A percentile compares a stretch with the other conserved stretches of the same genome.
These are phyloP conservation scores for Limnothrissa miodon DNA, from an alignment of 2,113 vertebrate genomes.

Conservation along the genomic window DNA sequence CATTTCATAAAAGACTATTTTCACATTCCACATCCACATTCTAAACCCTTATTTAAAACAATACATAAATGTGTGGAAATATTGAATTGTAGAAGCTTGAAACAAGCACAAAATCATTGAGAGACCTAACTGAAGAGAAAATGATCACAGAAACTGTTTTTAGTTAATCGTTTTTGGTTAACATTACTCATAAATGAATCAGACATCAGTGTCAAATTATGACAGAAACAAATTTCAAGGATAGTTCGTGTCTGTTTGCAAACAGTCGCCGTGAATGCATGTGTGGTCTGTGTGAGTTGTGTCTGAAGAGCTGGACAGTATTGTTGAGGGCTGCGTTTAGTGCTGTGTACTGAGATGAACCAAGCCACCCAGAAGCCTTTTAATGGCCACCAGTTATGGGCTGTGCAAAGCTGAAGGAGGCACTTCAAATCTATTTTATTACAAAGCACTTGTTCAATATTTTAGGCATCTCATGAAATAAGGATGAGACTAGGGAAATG, in stretches of 20 bases:
- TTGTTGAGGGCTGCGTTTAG: background rate
- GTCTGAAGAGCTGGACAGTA: background rate
- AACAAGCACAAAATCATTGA: background rate
- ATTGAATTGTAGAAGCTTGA: background rate
- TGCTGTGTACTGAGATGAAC: background rate
- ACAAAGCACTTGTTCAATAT: conserved; percentile 43
- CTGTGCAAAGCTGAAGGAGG: background rate
- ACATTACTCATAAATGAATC: too few relatives aligned
- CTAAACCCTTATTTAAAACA: background rate
- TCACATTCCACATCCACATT: background rate
- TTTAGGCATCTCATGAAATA: conserved; percentile 42
- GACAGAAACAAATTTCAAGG: too few relatives aligned
- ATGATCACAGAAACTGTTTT: too few relatives aligned
- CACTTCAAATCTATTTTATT: conserved; percentile 33
- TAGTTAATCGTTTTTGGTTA: too few relatives aligned
- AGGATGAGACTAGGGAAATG: conserved; percentile 28
- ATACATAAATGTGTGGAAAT: background rate
- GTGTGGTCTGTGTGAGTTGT: background rate
- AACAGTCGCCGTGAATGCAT: too few relatives aligned
- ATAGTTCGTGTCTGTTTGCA: too few relatives aligned
- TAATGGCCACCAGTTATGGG: background rate
- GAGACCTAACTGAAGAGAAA: background rate
- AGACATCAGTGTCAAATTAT: too few relatives aligned
- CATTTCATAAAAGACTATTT: background rate
- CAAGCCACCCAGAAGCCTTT: background rate